Percentiles rank a stretch among this genome's conserved stretches.
Evolutionary conservation across 2,888 invertebrate species (phyloP).

Genomic region (Agonum fuliginosum): DNA sequence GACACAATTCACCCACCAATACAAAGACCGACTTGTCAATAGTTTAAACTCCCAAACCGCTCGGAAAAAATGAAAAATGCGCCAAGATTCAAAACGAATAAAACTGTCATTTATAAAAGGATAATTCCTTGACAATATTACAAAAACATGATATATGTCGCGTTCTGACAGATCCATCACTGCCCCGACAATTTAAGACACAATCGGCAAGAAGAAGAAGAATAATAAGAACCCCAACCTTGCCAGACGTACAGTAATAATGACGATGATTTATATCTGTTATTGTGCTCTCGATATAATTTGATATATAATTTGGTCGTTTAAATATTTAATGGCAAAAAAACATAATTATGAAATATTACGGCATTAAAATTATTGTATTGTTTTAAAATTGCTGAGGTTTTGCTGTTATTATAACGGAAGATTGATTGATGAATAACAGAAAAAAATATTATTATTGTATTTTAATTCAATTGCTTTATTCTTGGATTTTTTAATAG

Average conservation of each 20-base stretch:
- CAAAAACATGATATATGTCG: constrained; percentile 39
- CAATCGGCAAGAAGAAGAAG: constrained; percentile 4
- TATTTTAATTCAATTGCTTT: no score
- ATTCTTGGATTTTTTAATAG: no score
- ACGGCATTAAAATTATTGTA: constrained; percentile 18
- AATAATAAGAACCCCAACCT: no score
- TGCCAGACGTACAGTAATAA: not conserved
- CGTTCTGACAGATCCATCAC: constrained; percentile 33
- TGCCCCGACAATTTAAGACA: constrained; percentile 23
- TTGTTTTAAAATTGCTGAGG: constrained; percentile 19
- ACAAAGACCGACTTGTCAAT: constrained; percentile 7
- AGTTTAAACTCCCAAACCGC: constrained; percentile 3
- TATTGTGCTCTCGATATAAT: constrained; percentile 2
- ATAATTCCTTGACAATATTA: constrained; percentile 38
- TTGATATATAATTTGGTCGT: constrained; percentile 22
- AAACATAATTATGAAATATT: constrained; percentile 23
- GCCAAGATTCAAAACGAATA: constrained; percentile 9
- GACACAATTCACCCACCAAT: not conserved
- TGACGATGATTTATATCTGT: constrained; percentile 18
- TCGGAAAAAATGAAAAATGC: constrained; percentile 33
- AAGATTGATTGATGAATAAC: no score
- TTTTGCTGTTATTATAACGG: constrained; percentile 18
- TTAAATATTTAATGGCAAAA: constrained; percentile 28
- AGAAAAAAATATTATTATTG: no score
- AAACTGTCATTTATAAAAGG: constrained; percentile 38